Conservation (phyloP, 2,888 invertebrate species). For the Sepioteuthis lessoniana region DNA sequence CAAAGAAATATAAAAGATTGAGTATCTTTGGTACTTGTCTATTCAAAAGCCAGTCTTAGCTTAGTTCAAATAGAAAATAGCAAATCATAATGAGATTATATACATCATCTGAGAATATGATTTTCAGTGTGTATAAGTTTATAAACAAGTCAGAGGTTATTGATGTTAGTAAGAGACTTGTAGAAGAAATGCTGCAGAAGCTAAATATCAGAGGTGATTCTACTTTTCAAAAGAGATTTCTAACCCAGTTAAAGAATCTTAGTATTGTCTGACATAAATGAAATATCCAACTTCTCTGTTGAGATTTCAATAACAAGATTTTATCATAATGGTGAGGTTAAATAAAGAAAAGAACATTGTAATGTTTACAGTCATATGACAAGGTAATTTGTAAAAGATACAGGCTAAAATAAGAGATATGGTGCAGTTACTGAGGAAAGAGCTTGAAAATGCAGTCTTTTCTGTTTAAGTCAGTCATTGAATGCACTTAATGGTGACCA, state of each 20-base stretch:
- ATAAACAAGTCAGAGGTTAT: not conserved
- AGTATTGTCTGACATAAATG: not conserved
- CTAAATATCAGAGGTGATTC: not conserved
- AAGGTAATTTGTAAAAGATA: not conserved
- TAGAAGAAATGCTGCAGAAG: not conserved
- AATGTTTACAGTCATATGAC: not conserved
- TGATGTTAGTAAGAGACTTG: not conserved
- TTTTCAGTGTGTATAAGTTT: not conserved
- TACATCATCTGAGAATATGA: not conserved
- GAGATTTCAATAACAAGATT: not conserved
- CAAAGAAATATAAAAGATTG: not conserved
- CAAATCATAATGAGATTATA: not conserved
- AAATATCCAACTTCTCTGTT: not conserved
- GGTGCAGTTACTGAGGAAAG: not conserved
- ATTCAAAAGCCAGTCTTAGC: not conserved
- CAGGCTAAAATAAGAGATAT: not conserved
- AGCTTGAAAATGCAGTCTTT: not conserved
- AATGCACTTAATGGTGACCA: not conserved
- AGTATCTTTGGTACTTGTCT: not conserved
- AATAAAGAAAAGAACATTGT: not conserved
- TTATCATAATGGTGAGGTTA: not conserved
- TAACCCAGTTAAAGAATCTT: not conserved
- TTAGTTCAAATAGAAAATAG: not conserved
- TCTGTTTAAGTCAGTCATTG: not conserved
- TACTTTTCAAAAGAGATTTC: not conserved